These are phyloP conservation scores for Apeira syringaria DNA, from an alignment of 2,888 invertebrate genomes.

Conservation along the genomic window DNA sequence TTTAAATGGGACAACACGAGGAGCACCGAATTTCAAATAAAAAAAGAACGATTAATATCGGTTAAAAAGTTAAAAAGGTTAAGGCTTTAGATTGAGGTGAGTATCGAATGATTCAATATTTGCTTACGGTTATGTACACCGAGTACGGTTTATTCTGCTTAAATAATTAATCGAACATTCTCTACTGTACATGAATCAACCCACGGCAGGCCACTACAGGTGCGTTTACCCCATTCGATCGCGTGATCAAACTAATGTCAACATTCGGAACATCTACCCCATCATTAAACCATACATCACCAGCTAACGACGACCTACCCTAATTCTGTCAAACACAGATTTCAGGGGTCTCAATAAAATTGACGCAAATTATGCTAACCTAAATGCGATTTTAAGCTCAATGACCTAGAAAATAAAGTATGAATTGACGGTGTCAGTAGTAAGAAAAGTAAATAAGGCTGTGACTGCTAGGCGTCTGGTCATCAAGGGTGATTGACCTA, in stretches of 20 bases:
- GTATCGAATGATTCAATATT: neutral
- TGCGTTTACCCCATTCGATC: constrained; percentile 32
- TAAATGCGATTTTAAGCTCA: constrained; percentile 37
- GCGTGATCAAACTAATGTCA: constrained; percentile 46
- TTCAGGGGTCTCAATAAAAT: constrained; percentile 33
- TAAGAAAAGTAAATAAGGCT: constrained; percentile 12
- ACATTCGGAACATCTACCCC: constrained; percentile 43
- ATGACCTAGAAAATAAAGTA: constrained; percentile 26
- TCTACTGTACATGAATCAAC: neutral
- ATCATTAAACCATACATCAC: constrained; percentile 31
- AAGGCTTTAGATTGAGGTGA: too few species aligned
- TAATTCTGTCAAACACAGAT: constrained; percentile 14
- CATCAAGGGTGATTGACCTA: constrained; percentile 50
- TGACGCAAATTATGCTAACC: constrained; percentile 10
- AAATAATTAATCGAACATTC: constrained; percentile 8
- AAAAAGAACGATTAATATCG: too few species aligned
- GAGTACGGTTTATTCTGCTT: constrained; percentile 1
- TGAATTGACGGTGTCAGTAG: constrained; percentile 26
- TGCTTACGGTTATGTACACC: neutral
- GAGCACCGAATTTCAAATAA: too few species aligned
- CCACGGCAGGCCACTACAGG: constrained; percentile 24
- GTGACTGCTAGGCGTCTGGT: constrained; percentile 29
- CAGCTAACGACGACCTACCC: constrained; percentile 36
- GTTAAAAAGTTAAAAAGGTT: too few species aligned
- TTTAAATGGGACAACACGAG: too few species aligned